phyloP scores from a whole-genome alignment of 2,888 invertebrate genomes.

The Sinohyriopsis cumingii region DNA sequence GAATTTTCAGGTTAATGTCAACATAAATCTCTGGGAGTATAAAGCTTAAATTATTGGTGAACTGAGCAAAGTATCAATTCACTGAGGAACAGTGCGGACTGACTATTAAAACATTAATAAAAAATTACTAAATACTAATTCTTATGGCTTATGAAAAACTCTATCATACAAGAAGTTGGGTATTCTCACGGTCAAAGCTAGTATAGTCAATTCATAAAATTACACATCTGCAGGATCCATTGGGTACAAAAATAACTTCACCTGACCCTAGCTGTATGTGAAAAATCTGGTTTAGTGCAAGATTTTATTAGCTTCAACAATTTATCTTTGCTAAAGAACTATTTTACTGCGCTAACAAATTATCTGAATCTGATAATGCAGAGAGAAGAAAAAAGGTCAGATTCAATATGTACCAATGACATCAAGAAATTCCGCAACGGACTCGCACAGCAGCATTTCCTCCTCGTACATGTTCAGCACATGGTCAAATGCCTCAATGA shows the following conservation, averaged over 20 bases:
- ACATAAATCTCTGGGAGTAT: too few species aligned
- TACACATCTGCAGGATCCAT: too few species aligned
- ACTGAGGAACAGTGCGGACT: too few species aligned
- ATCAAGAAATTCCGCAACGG: conserved; percentile 94
- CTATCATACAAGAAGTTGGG: background rate
- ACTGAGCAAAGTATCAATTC: too few species aligned
- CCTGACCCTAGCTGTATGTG: too few species aligned
- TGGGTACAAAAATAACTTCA: too few species aligned
- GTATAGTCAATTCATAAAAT: too few species aligned
- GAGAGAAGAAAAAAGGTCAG: background rate
- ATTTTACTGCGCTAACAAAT: background rate
- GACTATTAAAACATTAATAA: background rate
- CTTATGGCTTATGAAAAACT: background rate
- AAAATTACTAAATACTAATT: background rate
- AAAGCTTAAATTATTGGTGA: too few species aligned
- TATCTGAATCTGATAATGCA: background rate
- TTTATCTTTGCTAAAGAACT: background rate
- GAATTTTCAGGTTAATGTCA: too few species aligned
- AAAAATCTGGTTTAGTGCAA: too few species aligned
- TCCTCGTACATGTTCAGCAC: conserved; percentile 88
- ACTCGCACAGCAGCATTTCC: conserved; percentile 90
- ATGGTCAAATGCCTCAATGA: conserved; percentile 90
- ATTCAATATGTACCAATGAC: conserved; percentile 80
- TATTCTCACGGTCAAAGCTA: too few species aligned
- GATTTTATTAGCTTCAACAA: background rate